Conservation (phyloP, 2,113 vertebrate species). For the Thalassarche chlororhynchos region DNA sequence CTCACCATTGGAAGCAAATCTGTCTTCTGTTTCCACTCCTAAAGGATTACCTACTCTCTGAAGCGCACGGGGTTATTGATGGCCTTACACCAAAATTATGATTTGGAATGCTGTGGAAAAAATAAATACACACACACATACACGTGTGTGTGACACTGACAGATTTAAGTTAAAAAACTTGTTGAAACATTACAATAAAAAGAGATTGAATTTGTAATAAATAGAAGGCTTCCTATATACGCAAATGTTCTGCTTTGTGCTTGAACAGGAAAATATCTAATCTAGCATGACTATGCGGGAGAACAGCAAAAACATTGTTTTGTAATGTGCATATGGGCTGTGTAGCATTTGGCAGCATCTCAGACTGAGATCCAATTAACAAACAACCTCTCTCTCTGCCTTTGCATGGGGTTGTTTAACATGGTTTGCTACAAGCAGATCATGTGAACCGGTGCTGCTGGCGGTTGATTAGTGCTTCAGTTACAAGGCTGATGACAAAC, state of each 20-base stretch:
- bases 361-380: not conserved
- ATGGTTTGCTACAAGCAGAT: not conserved
- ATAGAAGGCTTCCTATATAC: constrained; percentile 37
- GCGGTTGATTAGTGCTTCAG: not conserved
- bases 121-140: not conserved
- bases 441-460: not conserved
- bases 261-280: not conserved
- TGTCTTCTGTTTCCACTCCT: constrained; percentile 82
- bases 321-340: not conserved
- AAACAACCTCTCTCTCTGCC: not conserved
- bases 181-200: constrained; percentile 37
- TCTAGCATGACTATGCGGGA: not conserved
- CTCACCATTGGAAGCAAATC: constrained; percentile 81
- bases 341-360: not conserved
- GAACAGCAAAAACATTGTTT: not conserved
- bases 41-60: constrained; percentile 78
- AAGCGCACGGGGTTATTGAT: constrained; percentile 66
- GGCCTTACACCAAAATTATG: constrained; percentile 60
- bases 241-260: not conserved
- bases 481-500: not conserved
- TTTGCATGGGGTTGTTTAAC: not conserved
- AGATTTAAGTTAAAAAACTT: not conserved
- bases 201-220: constrained; percentile 9
- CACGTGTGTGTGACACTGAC: not conserved
- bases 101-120: constrained; percentile 55